Evolutionary conservation across 2,888 invertebrate species (phyloP), one percentile per base, ranked within the genome.

Genomic region (Diloba caeruleocephala): DNA sequence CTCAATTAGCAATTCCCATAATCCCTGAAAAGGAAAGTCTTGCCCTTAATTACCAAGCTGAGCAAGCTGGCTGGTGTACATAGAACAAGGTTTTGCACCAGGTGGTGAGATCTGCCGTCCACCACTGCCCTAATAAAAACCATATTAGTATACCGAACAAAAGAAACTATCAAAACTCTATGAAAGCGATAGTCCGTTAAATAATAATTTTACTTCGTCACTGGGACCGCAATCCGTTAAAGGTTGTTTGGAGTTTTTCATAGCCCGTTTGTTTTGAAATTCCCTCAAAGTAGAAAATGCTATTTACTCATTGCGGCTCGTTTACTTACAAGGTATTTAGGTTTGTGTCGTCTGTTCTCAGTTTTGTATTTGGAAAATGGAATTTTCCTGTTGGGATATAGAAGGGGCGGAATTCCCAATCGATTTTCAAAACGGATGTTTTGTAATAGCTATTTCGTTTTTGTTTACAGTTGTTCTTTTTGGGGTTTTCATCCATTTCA

Each of bases 311-410:
- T 89, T 89, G 88, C 87, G 90, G 86, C 84, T 89, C 90, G 90
- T 90, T 91, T 91, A 88, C 90, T 90, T 89, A 92, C 90, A 89
- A 89, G 90, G 91, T 89, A 90, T 91, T 91, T 90, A 90, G 88
- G 88, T 85, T 79, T 82, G 84, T 83, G 85, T 85, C 87, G 87
- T 85, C 83, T 86, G 84, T 87, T 82, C 79, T 69, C 88, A 79
- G 86, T 87, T 88, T 86, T 85, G 85, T 90, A 86, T 91, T 90
- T 82, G 81, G 81, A 82, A 89, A 92, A 92, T 92, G 91, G 90
- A 90, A 87, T 91, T 91, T 90, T 88, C 91, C 87, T 92, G 91
- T 92, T 82, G 85, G 84, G 84, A 82, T 77, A 74, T 68, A 70
- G 64, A 79, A 82, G 75, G 84, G 82, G 83, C 70, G 82, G 85